Percentiles rank a stretch among this genome's conserved stretches.
phyloP scores from a whole-genome alignment of 2,888 invertebrate species.

The Drosophila pseudotakahashii region DNA sequence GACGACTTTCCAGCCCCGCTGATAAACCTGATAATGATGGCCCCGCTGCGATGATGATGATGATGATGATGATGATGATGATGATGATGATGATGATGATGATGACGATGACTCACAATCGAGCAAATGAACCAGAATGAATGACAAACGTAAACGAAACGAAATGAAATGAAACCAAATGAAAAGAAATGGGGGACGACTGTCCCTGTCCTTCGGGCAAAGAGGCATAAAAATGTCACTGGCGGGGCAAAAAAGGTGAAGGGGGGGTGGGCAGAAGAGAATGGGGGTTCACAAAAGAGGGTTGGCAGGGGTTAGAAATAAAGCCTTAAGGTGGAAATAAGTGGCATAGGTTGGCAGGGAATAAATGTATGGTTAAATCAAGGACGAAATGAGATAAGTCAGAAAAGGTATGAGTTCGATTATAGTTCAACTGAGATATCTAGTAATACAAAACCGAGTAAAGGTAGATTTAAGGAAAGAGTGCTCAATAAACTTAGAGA shows the following conservation, averaged over 20 bases:
- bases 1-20: conserved; percentile 33
- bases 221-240: conserved; percentile 36
- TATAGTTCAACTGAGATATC: neutral
- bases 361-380: conserved; percentile 2
- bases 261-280: too few species aligned
- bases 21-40: conserved; percentile 32
- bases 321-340: conserved; percentile 9
- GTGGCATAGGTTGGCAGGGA: conserved; percentile 2
- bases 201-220: conserved; percentile 1
- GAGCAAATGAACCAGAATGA: conserved; percentile 82
- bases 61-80: conserved; percentile 69
- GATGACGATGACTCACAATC: conserved; percentile 74
- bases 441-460: neutral
- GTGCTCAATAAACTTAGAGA: too few species aligned
- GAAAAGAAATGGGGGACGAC: conserved; percentile 18
- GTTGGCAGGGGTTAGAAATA: neutral
- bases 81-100: conserved; percentile 56
- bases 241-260: neutral
- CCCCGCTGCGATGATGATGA: conserved; percentile 41
- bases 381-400: neutral
- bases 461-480: neutral
- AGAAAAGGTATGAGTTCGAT: neutral
- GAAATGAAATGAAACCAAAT: conserved; percentile 30
- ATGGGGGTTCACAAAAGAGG: conserved; percentile 1
- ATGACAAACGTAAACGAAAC: conserved; percentile 61